These are phyloP conservation scores for Neopipo cinnamomea DNA, from an alignment of 2,113 vertebrate genomes.

Conservation along the genomic window DNA sequence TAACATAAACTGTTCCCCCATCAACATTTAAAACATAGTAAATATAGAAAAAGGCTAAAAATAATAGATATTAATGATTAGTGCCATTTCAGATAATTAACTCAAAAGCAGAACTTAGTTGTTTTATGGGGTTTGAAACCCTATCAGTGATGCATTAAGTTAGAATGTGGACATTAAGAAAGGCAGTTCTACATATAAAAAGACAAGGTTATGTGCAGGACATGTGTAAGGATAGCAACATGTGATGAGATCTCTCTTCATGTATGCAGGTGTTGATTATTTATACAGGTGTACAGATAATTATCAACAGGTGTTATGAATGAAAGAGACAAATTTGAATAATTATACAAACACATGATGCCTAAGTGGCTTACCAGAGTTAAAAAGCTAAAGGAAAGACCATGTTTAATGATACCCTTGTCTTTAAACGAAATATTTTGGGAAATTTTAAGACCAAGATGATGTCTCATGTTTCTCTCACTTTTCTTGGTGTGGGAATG, in stretches of 20 bases:
- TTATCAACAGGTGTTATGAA: not conserved
- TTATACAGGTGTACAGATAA: not conserved
- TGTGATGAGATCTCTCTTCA: not conserved
- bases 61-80: not conserved
- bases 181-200: not conserved
- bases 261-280: not conserved
- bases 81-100: not conserved
- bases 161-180: not conserved
- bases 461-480: slow-evolving; percentile 4
- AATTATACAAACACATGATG: not conserved
- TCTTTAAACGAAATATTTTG: not conserved
- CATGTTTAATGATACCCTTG: not conserved
- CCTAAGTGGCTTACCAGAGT: not conserved
- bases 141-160: not conserved
- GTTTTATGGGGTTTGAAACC: not conserved
- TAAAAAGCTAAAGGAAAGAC: not conserved
- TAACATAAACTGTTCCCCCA: not conserved
- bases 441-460: not conserved
- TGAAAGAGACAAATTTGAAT: not conserved
- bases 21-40: not conserved
- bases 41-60: not conserved
- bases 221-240: not conserved
- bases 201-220: not conserved
- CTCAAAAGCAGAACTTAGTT: not conserved
- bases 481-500: slow-evolving; percentile 37